phyloP scores from a whole-genome alignment of 2,797 vertebrate genomes.

The Pempheris klunzingeri region DNA sequence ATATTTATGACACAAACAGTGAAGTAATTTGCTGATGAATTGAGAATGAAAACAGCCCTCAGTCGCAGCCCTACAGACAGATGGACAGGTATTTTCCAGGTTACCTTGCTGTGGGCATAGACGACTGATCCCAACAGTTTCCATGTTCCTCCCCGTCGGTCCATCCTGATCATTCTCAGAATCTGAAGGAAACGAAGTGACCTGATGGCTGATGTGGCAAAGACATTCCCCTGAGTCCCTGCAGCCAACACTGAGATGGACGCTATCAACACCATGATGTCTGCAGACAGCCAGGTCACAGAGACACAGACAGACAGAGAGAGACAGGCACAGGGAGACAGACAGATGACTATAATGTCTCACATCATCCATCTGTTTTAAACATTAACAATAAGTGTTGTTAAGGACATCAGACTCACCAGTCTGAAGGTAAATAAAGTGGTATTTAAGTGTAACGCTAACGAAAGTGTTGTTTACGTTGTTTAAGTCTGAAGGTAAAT shows the following conservation, averaged over 20 bases:
- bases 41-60: no score
- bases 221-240: constrained; percentile 97
- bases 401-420: no score
- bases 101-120: constrained; percentile 97
- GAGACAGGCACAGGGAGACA: no score
- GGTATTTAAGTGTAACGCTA: no score
- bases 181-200: constrained; percentile 97
- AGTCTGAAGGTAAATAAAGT: no score
- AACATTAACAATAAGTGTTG: no score
- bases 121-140: constrained; percentile 97
- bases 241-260: constrained; percentile 97
- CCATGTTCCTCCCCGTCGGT: constrained; percentile 97
- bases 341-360: background rate
- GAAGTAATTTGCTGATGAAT: no score
- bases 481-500: no score
- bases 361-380: background rate
- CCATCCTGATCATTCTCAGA: constrained; percentile 98
- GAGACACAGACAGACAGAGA: background rate
- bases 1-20: no score
- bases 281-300: constrained; percentile 70
- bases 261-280: constrained; percentile 97
- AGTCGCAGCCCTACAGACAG: background rate
- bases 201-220: constrained; percentile 95
- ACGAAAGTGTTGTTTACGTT: no score
- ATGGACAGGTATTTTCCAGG: background rate